Percentiles rank a stretch among this genome's conserved stretches.
phyloP scores from a whole-genome alignment of 2,797 vertebrate species.

The Lagorchestes hirsutus region DNA sequence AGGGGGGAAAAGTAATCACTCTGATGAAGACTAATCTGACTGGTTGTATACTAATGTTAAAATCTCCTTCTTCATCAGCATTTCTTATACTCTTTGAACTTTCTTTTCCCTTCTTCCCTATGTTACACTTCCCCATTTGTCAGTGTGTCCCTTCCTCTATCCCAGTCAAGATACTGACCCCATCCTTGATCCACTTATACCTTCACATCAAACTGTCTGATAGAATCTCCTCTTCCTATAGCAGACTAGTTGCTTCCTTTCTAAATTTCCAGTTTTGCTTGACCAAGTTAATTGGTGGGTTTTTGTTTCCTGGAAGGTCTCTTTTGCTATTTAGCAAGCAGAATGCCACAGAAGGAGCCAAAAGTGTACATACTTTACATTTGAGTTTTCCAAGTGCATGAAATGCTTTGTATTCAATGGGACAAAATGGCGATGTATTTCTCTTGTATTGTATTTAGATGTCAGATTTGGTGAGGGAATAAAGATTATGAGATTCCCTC shows the following conservation, averaged over 20 bases:
- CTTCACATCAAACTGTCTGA: conserved; percentile 15
- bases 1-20: neutral
- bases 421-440: conserved; percentile 48
- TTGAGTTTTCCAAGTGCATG: conserved; percentile 25
- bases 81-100: neutral
- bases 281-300: conserved; percentile 15
- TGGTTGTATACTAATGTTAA: neutral
- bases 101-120: neutral
- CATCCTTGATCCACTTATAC: neutral
- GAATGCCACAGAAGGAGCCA: conserved; percentile 26
- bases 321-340: conserved; percentile 32
- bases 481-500: conserved; percentile 25
- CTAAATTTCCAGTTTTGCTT: neutral
- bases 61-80: neutral
- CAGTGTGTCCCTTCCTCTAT: neutral
- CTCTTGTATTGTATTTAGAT: conserved; percentile 30
- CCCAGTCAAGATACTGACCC: neutral
- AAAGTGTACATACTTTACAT: conserved; percentile 11
- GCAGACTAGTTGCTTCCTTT: too few species aligned
- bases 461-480: conserved; percentile 20
- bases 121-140: neutral
- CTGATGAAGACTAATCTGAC: neutral
- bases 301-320: conserved; percentile 59
- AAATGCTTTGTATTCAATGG: conserved; percentile 19
- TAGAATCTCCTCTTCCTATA: conserved; percentile 21